Evolutionary conservation across 1,140 invertebrate species (phyloP).

Genomic region (Cyrtorhinus lividipennis): DNA sequence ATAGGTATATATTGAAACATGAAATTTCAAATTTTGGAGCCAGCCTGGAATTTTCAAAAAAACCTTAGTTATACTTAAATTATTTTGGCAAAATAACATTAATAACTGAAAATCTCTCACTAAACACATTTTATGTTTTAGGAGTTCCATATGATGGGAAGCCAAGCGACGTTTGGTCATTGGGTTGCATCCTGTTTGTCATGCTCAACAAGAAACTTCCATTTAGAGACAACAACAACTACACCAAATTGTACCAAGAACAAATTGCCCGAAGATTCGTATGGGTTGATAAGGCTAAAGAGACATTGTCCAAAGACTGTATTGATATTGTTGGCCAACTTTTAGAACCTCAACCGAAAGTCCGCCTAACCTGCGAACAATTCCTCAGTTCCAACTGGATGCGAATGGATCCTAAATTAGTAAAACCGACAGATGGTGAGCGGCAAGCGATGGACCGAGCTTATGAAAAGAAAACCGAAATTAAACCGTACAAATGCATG

Average conservation of each 20-base stretch:
- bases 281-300: conserved; percentile 1
- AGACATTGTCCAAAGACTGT: conserved; percentile 39
- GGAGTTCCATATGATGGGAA: conserved; percentile 43
- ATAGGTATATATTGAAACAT: no score
- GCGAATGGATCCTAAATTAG: conserved; percentile 39
- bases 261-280: background rate
- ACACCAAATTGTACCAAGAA: background rate
- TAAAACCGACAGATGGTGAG: conserved; percentile 26
- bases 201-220: conserved; percentile 65
- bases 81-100: no score
- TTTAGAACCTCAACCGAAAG: conserved; percentile 45
- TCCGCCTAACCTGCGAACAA: background rate
- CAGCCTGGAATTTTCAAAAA: no score
- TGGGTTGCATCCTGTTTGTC: conserved; percentile 50
- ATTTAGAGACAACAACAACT: conserved; percentile 34
- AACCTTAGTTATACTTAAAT: no score
- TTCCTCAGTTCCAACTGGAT: conserved; percentile 42
- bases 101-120: no score
- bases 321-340: conserved; percentile 39
- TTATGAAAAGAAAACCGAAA: background rate
- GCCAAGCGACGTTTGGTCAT: conserved; percentile 52
- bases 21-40: no score
- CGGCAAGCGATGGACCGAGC: conserved; percentile 27
- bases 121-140: background rate
- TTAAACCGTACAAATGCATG: background rate